Percentiles rank a stretch among this genome's conserved stretches.
phyloP scores from a whole-genome alignment of 2,797 vertebrate genomes.

The Anguilla obscura region DNA sequence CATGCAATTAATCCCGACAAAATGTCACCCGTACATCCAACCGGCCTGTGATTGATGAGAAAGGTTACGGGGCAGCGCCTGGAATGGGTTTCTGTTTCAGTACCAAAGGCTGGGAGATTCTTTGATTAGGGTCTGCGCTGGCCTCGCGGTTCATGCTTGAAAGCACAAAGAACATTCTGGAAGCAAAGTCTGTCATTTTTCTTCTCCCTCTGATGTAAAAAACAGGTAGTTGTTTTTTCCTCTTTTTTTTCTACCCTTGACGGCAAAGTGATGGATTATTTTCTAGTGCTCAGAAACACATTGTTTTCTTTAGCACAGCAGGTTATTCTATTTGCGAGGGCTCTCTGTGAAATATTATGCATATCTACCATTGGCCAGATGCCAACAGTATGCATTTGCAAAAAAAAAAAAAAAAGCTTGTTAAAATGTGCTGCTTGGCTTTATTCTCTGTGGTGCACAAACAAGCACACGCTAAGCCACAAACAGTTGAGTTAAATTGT shows the following conservation, averaged over 20 bases:
- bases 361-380: conserved; percentile 86
- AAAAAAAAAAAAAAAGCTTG: neutral
- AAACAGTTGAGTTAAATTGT: conserved; percentile 37
- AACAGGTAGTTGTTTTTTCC: conserved; percentile 79
- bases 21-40: conserved; percentile 57
- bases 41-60: conserved; percentile 59
- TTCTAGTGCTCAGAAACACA: conserved; percentile 96
- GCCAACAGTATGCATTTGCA: conserved; percentile 73
- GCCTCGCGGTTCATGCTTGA: conserved; percentile 77
- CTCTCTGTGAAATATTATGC: conserved; percentile 92
- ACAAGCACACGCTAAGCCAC: neutral
- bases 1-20: conserved; percentile 65
- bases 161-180: conserved; percentile 69
- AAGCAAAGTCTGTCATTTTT: conserved; percentile 75
- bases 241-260: conserved; percentile 70
- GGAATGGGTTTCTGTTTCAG: conserved; percentile 56
- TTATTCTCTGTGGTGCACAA: conserved; percentile 10
- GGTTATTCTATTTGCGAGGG: conserved; percentile 98
- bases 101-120: conserved; percentile 66
- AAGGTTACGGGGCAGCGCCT: conserved; percentile 53
- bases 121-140: conserved; percentile 72
- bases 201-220: conserved; percentile 85
- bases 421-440: conserved; percentile 6
- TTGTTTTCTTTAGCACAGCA: conserved; percentile 99
- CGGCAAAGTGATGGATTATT: conserved; percentile 94